Base-by-base conservation (phyloP, 2,888 invertebrate species). In the Protophormia terraenovae region DNA sequence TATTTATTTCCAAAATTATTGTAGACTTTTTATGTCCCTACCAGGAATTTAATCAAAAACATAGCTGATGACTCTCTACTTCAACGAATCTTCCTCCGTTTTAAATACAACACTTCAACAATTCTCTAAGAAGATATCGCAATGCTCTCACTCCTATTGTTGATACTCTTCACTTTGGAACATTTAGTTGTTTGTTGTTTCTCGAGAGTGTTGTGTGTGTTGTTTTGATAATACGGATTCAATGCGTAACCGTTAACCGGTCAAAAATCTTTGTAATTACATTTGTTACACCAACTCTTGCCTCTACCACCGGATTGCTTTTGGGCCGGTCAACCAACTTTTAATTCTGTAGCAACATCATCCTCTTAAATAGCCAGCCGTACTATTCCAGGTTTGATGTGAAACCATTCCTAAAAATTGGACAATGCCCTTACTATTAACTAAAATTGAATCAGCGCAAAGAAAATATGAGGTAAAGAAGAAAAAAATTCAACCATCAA, bases 121-220 rank as follows among this genome's bases (percentile, higher is more conserved):
- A 8, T 64, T 67, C 41, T 47, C 10, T 27, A 71, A 19, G 27
- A 38, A 62, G 29, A 4, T 0, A 5, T 27, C 14, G 12, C 27
- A 29, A 77, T 53, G 58, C 64, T 73, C 71, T 79, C 32, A 16
- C 22, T 71, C n/a, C 45, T 50, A 19, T 60, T 50, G 22, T 35
- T 45, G 45, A 35, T 71, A 50, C 82, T 82, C 75, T 82, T 78
- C 62, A 38, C 79, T 82, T 75, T 50, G 64, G 64, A 82, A 71
- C 29, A 62, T 86, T 87, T 83, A 86, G 87, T 87, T 87, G 82
- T 82, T 75, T 86, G 76, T 86, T 86, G 85, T 77, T 71, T 85
- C 75, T 81, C 60, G 53, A 62, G 66, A 83, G 79, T 76, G 55
- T 58, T 75, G 73, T 76, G 84, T 78, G 82, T 69, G n/a, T 60